Percentiles rank a stretch among this genome's conserved stretches.
Conservation (phyloP, 2,113 vertebrate genomes). For the Melozone crissalis region DNA sequence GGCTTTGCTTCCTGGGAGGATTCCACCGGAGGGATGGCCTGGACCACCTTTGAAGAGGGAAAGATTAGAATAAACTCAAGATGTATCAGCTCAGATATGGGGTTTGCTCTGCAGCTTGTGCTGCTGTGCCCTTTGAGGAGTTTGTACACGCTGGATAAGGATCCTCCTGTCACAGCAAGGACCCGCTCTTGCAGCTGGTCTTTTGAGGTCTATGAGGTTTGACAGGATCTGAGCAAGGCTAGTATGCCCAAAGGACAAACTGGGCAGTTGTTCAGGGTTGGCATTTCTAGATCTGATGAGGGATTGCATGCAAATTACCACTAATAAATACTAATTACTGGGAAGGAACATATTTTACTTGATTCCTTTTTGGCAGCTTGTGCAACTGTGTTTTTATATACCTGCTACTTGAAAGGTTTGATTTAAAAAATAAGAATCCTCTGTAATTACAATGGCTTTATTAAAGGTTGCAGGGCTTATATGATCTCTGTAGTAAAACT, state of each 20-base stretch:
- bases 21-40: not conserved
- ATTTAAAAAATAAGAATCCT: constrained; percentile 30
- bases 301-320: constrained; percentile 27
- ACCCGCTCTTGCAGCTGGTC: not conserved
- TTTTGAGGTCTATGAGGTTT: constrained; percentile 11
- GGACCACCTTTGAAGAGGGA: not conserved
- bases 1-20: not conserved
- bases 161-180: not conserved
- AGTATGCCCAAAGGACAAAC: constrained; percentile 25
- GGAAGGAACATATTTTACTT: constrained; percentile 10
- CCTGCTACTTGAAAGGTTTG: not conserved
- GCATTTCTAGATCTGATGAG: constrained; percentile 20
- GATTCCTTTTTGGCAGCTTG: constrained; percentile 31
- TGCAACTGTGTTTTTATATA: constrained; percentile 17
- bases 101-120: not conserved
- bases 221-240: constrained; percentile 11
- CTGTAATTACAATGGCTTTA: constrained; percentile 51
- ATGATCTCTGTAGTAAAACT: constrained; percentile 14
- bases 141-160: not conserved
- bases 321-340: constrained; percentile 54
- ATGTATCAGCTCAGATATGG: not conserved
- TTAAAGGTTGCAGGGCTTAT: constrained; percentile 53
- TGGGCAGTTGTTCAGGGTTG: constrained; percentile 34
- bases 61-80: not conserved
- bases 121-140: not conserved